Conservation (phyloP, 1,140 invertebrate genomes). For the Drosophila athabasca region DNA sequence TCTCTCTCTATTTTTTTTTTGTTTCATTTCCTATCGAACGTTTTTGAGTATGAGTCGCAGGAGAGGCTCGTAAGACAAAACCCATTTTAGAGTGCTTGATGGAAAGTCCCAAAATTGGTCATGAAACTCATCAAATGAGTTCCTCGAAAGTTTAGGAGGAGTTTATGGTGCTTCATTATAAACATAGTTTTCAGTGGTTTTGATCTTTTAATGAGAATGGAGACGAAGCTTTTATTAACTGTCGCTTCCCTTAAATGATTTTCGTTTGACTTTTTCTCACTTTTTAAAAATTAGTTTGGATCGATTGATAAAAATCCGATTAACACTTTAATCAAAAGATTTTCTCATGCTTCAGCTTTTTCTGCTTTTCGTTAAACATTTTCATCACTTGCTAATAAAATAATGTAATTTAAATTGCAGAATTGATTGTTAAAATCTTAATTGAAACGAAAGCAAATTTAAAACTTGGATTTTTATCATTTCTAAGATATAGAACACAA, state of each 20-base stretch:
- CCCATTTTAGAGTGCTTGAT: neutral
- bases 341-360: too few species aligned
- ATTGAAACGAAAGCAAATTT: too few species aligned
- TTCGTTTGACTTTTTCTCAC: neutral
- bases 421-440: too few species aligned
- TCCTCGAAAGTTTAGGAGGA: conserved; percentile 14
- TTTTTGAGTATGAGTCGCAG: conserved; percentile 35
- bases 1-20: conserved; percentile 4
- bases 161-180: neutral
- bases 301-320: too few species aligned
- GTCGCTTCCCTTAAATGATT: too few species aligned
- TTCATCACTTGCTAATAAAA: too few species aligned
- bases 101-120: conserved; percentile 2
- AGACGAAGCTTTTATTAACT: neutral
- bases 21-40: conserved; percentile 15
- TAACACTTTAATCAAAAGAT: too few species aligned
- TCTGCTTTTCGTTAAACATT: too few species aligned
- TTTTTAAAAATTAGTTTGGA: too few species aligned
- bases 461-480: too few species aligned
- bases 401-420: too few species aligned
- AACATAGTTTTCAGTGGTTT: neutral
- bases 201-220: neutral
- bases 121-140: conserved; percentile 43
- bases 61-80: conserved; percentile 24
- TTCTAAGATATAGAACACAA: neutral